phyloP scores from a whole-genome alignment of 2,113 vertebrate genomes.

The Notarius quadriscutis region DNA sequence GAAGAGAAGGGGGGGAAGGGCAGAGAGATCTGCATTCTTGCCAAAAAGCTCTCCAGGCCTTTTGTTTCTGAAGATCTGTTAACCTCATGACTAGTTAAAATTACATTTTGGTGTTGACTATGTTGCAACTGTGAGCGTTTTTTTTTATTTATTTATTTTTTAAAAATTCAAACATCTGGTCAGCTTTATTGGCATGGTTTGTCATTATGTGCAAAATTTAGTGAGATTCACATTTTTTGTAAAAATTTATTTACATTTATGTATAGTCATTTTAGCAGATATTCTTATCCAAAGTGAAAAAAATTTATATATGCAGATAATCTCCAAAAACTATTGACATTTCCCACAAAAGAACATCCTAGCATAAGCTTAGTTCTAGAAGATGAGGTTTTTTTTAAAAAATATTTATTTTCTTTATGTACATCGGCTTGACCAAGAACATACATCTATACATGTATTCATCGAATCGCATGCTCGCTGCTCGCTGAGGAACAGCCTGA shows the following conservation, averaged over 20 bases:
- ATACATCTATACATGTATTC: neutral
- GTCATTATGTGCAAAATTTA: neutral
- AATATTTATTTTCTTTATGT: neutral
- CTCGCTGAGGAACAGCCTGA: neutral
- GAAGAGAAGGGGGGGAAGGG: conserved; percentile 9
- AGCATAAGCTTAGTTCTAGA: neutral
- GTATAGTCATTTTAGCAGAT: neutral
- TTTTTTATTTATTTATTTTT: neutral
- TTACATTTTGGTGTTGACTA: conserved; percentile 44
- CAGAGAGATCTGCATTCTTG: conserved; percentile 47
- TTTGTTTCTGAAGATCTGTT: conserved; percentile 68
- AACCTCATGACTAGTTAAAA: conserved; percentile 44
- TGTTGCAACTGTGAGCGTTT: neutral
- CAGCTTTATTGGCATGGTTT: neutral
- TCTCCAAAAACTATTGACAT: neutral
- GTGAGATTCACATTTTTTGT: neutral
- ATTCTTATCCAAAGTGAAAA: neutral
- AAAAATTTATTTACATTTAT: neutral
- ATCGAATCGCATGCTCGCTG: neutral
- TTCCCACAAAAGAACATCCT: neutral
- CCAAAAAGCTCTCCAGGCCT: conserved; percentile 67
- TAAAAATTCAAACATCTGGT: neutral
- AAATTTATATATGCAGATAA: neutral
- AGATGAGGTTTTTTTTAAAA: neutral
- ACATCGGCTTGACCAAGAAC: neutral